phyloP scores from a whole-genome alignment of 2,113 vertebrate genomes.

The Bubo scandiacus region DNA sequence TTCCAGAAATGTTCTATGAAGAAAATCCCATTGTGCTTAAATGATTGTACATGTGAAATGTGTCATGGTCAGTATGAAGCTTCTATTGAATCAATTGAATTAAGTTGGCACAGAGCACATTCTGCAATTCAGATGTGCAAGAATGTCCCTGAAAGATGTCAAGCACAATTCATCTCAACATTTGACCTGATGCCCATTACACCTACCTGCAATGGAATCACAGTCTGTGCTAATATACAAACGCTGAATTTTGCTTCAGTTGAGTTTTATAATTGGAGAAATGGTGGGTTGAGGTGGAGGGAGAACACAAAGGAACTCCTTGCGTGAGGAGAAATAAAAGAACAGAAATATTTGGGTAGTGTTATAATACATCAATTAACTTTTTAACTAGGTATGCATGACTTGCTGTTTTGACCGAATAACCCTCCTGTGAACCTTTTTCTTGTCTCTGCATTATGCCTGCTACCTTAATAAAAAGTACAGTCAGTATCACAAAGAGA shows the following conservation, averaged over 20 bases:
- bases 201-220: neutral
- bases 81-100: slow-evolving; percentile 38
- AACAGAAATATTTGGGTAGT: slow-evolving; percentile 19
- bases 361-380: slow-evolving; percentile 47
- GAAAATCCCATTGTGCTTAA: slow-evolving; percentile 42
- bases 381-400: neutral
- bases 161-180: slow-evolving; percentile 37
- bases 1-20: neutral
- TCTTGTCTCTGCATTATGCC: neutral
- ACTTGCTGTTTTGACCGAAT: neutral
- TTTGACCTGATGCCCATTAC: slow-evolving; percentile 21
- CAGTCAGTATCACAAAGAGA: slow-evolving; percentile 11
- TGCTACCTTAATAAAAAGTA: neutral
- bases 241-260: slow-evolving; percentile 8
- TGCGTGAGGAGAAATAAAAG: neutral
- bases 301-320: slow-evolving; percentile 8
- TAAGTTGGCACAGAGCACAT: slow-evolving; percentile 39
- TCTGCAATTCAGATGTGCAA: slow-evolving; percentile 57
- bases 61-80: slow-evolving; percentile 38
- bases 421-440: neutral
- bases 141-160: slow-evolving; percentile 47
- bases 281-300: neutral
- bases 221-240: neutral
- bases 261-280: slow-evolving; percentile 33
- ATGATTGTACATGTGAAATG: neutral